Evolutionary conservation across 2,888 invertebrate genomes (phyloP).

Genomic region (Trachelus iudaicus): DNA sequence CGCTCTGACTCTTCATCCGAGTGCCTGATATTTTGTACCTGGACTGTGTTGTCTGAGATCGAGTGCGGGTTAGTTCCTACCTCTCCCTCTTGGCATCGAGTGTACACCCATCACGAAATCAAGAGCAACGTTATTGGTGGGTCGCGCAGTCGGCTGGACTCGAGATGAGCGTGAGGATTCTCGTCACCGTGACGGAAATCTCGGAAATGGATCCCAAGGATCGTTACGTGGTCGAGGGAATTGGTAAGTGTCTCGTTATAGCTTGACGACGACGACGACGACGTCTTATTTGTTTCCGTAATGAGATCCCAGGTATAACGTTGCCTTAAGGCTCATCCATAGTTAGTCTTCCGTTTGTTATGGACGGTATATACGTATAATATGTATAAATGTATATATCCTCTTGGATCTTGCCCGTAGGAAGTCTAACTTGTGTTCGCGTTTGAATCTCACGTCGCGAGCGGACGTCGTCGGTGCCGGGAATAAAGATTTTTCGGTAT

Average conservation of each 20-base stretch:
- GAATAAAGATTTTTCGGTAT: not conserved
- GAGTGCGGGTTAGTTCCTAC: not conserved
- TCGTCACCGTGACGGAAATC: constrained; percentile 51
- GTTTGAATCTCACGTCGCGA: not conserved
- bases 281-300: not conserved
- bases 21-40: not conserved
- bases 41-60: not conserved
- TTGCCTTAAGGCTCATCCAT: not conserved
- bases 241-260: constrained; percentile 44
- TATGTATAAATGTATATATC: too few relatives aligned
- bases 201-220: constrained; percentile 59
- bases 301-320: not conserved
- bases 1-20: constrained; percentile 7
- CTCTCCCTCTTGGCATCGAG: not conserved
- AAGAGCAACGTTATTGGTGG: not conserved
- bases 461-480: too few relatives aligned
- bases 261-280: not conserved
- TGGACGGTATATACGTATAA: too few relatives aligned
- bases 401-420: not conserved
- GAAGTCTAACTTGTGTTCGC: not conserved
- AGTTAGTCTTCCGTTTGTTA: not conserved
- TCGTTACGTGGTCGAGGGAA: constrained; percentile 55
- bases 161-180: constrained; percentile 46
- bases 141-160: not conserved
- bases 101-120: not conserved